A percentile compares a stretch with the other conserved stretches of the same genome.
phyloP scores from a whole-genome alignment of 2,888 invertebrate genomes.

The Macrosoma leucophasiata region DNA sequence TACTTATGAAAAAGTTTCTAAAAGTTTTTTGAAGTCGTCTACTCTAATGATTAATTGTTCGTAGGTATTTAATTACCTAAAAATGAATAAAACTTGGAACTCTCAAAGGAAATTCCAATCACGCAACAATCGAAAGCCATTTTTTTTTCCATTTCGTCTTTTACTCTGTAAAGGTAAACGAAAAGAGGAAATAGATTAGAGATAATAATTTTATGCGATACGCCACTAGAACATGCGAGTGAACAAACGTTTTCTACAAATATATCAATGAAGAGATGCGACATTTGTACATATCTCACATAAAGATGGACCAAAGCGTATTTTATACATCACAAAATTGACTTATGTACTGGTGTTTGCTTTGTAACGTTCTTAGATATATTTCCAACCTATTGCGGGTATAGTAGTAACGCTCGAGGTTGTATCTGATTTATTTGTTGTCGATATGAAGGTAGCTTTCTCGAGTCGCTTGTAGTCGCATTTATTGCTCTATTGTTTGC shows the following conservation, averaged over 20 bases:
- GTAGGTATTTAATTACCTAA: too few relatives aligned
- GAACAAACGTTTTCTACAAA: conserved; percentile 34
- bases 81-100: too few relatives aligned
- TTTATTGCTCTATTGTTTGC: conserved; percentile 71
- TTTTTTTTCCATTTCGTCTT: too few relatives aligned
- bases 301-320: conserved; percentile 23
- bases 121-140: too few relatives aligned
- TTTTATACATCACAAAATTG: conserved; percentile 43
- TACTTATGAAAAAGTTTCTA: too few relatives aligned
- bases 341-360: conserved; percentile 41
- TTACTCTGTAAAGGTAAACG: too few relatives aligned
- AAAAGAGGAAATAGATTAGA: too few relatives aligned
- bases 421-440: conserved; percentile 62
- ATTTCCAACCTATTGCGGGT: conserved; percentile 36
- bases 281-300: conserved; percentile 37
- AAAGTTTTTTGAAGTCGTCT: too few relatives aligned
- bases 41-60: too few relatives aligned
- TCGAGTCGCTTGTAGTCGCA: conserved; percentile 45
- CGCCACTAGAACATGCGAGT: too few relatives aligned
- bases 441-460: conserved; percentile 64
- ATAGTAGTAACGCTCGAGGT: conserved; percentile 42
- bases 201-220: too few relatives aligned
- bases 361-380: conserved; percentile 37
- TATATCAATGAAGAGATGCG: conserved; percentile 44
- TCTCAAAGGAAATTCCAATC: too few relatives aligned